These are phyloP conservation scores for Pteropus rufus DNA, from an alignment of 2,797 vertebrate genomes.

Conservation along the genomic window DNA sequence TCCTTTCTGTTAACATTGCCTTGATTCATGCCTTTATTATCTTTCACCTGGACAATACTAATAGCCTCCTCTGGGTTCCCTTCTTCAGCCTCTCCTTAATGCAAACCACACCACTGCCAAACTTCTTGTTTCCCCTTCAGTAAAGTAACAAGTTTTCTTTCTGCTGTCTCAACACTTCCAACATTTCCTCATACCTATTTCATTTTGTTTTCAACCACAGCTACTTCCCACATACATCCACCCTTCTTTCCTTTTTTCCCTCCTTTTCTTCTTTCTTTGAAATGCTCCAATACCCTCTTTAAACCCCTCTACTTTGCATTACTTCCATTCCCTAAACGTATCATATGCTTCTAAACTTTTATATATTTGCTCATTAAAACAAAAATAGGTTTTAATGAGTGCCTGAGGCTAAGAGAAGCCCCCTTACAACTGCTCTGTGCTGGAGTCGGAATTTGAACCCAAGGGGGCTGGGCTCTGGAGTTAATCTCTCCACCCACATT, in stretches of 20 bases:
- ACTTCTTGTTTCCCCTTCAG: not conserved
- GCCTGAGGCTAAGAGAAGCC: not conserved
- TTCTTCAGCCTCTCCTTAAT: not conserved
- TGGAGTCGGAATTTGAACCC: slow-evolving; percentile 1
- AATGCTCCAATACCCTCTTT: not conserved
- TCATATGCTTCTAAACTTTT: not conserved
- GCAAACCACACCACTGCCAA: not conserved
- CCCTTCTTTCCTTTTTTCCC: not conserved
- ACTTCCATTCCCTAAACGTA: not conserved
- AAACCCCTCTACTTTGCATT: not conserved
- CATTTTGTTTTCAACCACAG: not conserved
- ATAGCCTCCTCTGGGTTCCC: not conserved
- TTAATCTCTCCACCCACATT: not conserved
- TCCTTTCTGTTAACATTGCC: not conserved
- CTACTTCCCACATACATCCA: not conserved
- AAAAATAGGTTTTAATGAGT: not conserved
- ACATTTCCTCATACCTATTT: not conserved
- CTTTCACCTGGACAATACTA: not conserved
- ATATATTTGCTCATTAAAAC: not conserved
- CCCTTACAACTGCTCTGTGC: not conserved
- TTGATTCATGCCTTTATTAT: not conserved
- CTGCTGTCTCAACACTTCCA: not conserved
- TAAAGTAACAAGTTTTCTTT: not conserved
- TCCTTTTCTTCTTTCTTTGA: not conserved
- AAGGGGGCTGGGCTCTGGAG: not conserved